Conservation (phyloP, 2,797 vertebrate species). For the Pagetopsis macropterus region DNA sequence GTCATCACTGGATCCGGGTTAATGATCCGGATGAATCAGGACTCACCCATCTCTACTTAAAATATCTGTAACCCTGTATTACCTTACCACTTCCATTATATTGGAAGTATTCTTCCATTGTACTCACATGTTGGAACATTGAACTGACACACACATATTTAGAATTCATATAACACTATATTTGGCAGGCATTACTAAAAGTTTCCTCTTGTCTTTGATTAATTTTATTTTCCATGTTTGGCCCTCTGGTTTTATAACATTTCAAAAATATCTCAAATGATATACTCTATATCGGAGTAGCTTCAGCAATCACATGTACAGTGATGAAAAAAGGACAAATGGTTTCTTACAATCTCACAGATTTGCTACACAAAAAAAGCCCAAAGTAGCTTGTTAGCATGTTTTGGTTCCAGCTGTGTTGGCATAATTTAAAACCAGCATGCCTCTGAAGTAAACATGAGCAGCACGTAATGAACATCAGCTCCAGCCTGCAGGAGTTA, state of each 20-base stretch:
- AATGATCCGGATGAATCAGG: no score
- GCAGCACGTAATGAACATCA: constrained; percentile 45
- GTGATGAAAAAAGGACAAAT: neutral
- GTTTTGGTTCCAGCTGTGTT: constrained; percentile 40
- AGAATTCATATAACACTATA: neutral
- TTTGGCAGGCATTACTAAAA: neutral
- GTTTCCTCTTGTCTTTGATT: neutral
- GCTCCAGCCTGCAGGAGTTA: constrained; percentile 44
- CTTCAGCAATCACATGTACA: constrained; percentile 1
- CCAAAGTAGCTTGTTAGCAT: constrained; percentile 15
- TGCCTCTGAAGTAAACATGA: constrained; percentile 46
- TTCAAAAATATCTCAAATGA: neutral
- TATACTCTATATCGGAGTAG: neutral
- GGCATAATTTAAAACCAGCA: constrained; percentile 52
- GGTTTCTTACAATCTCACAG: constrained; percentile 14
- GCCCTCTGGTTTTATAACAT: neutral
- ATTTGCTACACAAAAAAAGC: constrained; percentile 21
- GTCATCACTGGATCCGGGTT: no score
- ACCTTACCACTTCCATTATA: no score
- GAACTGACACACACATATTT: no score
- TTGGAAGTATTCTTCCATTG: no score
- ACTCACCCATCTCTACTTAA: no score
- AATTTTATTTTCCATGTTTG: neutral
- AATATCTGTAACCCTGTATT: no score
- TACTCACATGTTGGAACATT: neutral